phyloP scores from a whole-genome alignment of 2,888 invertebrate genomes.

The Ephialtes manifestator region DNA sequence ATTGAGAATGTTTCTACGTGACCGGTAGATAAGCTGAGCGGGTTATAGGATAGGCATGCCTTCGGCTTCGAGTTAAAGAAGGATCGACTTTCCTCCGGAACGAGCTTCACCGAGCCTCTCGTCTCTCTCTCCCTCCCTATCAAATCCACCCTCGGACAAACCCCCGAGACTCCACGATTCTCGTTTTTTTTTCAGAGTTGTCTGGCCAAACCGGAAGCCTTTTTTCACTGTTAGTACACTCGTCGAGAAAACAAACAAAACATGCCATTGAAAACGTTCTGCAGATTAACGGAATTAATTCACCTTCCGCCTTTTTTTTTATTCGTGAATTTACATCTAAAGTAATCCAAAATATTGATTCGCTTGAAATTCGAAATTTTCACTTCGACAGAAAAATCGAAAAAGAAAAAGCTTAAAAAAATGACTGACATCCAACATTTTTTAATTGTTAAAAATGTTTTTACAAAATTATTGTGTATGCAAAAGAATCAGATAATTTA shows the following conservation, averaged over 20 bases:
- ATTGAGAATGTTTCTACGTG: conserved; percentile 66
- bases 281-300: background rate
- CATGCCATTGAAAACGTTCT: background rate
- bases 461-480: too few relatives aligned
- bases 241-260: background rate
- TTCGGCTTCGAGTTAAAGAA: conserved; percentile 18
- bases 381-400: too few relatives aligned
- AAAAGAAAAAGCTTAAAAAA: too few relatives aligned
- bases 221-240: background rate
- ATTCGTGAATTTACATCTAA: background rate
- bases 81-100: conserved; percentile 11
- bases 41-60: conserved; percentile 23
- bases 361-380: too few relatives aligned
- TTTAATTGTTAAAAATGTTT: too few relatives aligned
- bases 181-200: conserved; percentile 7
- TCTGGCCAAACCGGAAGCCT: background rate
- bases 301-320: background rate
- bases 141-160: background rate
- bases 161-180: conserved; percentile 3
- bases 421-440: too few relatives aligned
- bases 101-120: background rate
- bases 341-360: background rate
- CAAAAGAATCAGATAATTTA: too few relatives aligned
- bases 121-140: background rate
- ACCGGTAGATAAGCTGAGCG: conserved; percentile 51